Percentiles rank a stretch among this genome's conserved stretches.
Evolutionary conservation across 2,888 invertebrate species (phyloP).

Genomic region (Calephelis perditalis): DNA sequence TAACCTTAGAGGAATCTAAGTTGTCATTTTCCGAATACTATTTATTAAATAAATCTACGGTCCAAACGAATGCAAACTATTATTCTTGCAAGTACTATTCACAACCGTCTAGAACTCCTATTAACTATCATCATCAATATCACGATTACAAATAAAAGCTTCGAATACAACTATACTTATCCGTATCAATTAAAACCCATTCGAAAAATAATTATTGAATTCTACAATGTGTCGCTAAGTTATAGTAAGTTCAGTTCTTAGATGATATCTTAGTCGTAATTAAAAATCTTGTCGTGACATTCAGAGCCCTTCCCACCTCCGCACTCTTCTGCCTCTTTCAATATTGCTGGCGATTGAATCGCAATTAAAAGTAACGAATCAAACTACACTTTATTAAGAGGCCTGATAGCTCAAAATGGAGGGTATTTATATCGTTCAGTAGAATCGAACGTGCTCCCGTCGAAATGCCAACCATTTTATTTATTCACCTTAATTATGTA

Average conservation of each 20-base stretch:
- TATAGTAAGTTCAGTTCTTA: conserved; percentile 64
- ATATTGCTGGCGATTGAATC: conserved; percentile 77
- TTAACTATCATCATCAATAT: no score
- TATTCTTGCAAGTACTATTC: no score
- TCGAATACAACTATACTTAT: conserved; percentile 14
- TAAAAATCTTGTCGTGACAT: conserved; percentile 79
- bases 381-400: conserved; percentile 75
- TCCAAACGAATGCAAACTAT: no score
- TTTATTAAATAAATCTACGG: no score
- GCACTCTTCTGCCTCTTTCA: conserved; percentile 66
- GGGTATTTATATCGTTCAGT: conserved; percentile 47
- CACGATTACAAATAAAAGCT: no score
- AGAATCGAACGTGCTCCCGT: conserved; percentile 76
- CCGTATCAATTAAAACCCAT: conserved; percentile 34
- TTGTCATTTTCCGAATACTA: no score
- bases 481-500: conserved; percentile 79
- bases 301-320: conserved; percentile 72
- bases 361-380: conserved; percentile 73
- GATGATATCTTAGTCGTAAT: conserved; percentile 76
- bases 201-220: conserved; percentile 66
- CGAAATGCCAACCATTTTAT: conserved; percentile 79
- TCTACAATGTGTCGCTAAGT: conserved; percentile 58
- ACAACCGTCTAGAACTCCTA: no score
- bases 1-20: no score
- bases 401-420: conserved; percentile 72